Evolutionary conservation across 2,888 invertebrate species (phyloP).

Genomic region (Tetragnatha montana): DNA sequence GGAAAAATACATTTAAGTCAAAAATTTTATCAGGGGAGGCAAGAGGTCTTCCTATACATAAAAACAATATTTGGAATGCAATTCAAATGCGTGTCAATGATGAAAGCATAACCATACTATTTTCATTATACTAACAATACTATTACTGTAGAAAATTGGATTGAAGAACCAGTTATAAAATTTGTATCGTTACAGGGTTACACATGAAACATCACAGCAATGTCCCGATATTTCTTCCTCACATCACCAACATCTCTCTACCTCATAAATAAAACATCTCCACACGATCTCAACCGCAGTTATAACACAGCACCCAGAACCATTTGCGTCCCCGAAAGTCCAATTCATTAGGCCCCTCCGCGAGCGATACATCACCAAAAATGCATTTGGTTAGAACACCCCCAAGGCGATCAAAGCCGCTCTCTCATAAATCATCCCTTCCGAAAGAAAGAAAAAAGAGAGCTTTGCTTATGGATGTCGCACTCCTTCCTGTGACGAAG

Average conservation of each 20-base stretch:
- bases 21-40: no score
- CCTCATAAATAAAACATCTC: background rate
- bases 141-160: no score
- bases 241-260: background rate
- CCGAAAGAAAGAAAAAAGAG: conserved; percentile 5
- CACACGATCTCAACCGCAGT: background rate
- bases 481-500: conserved; percentile 7
- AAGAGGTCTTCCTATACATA: no score
- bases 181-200: no score
- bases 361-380: conserved; percentile 2
- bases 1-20: no score
- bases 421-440: conserved; percentile 32
- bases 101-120: no score
- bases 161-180: no score
- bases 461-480: background rate
- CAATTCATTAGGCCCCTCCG: background rate
- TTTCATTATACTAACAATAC: no score
- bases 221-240: background rate
- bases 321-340: background rate
- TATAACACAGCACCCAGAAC: background rate
- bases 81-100: no score
- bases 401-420: conserved; percentile 6
- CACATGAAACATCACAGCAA: no score
- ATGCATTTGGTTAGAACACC: conserved; percentile 2
- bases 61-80: no score